A percentile compares a stretch with the other conserved stretches of the same genome.
Evolutionary conservation across 2,797 vertebrate species (phyloP).

Genomic region (Anisognathus igniventris): DNA sequence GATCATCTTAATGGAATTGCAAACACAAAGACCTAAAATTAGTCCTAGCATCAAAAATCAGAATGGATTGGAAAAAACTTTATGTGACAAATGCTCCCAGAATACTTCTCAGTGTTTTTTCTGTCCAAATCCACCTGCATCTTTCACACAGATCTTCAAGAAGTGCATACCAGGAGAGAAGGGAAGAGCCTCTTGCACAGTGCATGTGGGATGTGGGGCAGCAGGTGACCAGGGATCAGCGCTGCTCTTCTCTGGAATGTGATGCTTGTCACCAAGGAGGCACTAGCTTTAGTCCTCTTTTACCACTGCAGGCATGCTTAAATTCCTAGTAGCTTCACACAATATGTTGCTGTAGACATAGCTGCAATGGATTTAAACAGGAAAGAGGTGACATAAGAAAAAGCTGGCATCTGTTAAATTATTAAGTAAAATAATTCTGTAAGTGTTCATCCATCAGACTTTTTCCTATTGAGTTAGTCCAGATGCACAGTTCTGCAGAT

Average conservation of each 20-base stretch:
- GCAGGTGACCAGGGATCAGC: not conserved
- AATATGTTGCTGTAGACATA: not conserved
- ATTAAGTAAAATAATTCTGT: not conserved
- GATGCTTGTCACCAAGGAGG: rapidly evolving
- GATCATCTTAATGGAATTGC: not conserved
- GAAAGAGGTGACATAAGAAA: not conserved
- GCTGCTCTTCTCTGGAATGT: rapidly evolving
- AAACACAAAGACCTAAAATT: not conserved
- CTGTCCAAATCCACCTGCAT: not conserved
- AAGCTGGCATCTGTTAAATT: not conserved
- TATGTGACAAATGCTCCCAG: not conserved
- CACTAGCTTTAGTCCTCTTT: not conserved
- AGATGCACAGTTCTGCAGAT: not conserved
- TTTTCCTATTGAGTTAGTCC: not conserved
- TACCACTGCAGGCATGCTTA: not conserved
- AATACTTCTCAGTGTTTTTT: not conserved
- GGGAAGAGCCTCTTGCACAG: not conserved
- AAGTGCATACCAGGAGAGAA: not conserved
- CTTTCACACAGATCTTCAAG: not conserved
- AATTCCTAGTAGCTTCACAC: not conserved
- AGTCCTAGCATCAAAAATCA: not conserved
- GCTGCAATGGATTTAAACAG: not conserved
- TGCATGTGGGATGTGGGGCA: rapidly evolving
- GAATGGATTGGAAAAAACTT: not conserved
- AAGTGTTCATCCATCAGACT: not conserved